Evolutionary conservation across 2,888 invertebrate species (phyloP), one percentile per base, ranked within the genome.

Genomic region (Thumatha senex): DNA sequence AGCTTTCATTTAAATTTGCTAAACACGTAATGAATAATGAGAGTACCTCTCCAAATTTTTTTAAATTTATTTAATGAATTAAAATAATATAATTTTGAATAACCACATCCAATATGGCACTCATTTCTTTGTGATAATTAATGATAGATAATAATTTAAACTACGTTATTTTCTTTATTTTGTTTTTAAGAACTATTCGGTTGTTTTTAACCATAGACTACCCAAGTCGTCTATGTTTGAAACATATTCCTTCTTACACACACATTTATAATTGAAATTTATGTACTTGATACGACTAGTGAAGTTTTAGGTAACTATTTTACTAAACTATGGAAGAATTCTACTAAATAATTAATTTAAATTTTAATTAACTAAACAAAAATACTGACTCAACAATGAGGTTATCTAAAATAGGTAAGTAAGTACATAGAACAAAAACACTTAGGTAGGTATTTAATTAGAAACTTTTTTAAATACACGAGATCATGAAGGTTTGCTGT

Each of bases 81-180:
- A 44, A 44, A 62, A 66, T 51, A 45, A 47, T 24, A 34, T 58
- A 47, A 41, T 54, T 49, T 49, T 39, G 56, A 59, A 63, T 50
- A 61, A 55, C 74, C 76, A 74, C 67, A 76, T 74, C 63, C 63
- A 54, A 74, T 76, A 76, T 76, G 76, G 76, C 76, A 76, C 76
- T 15, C 64, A 61, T 64, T 65, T 61, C 11, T 56, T 56, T 54
- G 2, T 24, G 18, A 24, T 24, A 24, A 24, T 24, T 4, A 24
- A 24, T 24, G 3, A 24, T 5, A 24, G 3, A 54, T 62, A 61
- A 61, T 63, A 61, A 67, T 46, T 63, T 63, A 58, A 62, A 55
- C 58, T 70, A 65, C 14, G 47, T 51, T 45, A 31, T 31, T 5
- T n/a, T n/a, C n/a, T 10, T 31, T 8, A 51, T 36, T 38, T 60